A percentile compares a stretch with the other conserved stretches of the same genome.
Evolutionary conservation across 2,797 vertebrate species (phyloP).

Genomic region (Epinephelus coioides): DNA sequence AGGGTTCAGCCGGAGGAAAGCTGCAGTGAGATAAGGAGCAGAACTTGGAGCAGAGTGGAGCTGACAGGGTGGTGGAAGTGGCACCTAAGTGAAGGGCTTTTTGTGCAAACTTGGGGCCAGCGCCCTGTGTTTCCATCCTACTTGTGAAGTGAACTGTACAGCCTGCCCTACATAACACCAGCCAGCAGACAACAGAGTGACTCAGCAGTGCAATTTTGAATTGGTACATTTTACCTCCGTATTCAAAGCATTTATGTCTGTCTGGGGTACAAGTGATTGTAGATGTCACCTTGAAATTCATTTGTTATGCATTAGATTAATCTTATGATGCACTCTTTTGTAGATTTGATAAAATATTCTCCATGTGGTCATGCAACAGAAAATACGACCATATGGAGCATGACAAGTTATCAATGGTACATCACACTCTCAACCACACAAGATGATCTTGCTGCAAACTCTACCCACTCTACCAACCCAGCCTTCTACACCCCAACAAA

Average conservation of each 20-base stretch:
- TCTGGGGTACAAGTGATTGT: not conserved
- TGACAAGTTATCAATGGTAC: constrained; percentile 18
- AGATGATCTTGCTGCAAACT: not conserved
- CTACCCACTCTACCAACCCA: not conserved
- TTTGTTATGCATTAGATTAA: constrained; percentile 3
- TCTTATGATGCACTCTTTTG: not conserved
- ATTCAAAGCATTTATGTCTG: not conserved
- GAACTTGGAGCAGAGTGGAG: constrained; percentile 33
- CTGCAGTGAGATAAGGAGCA: constrained; percentile 40
- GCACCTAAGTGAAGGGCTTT: constrained; percentile 67
- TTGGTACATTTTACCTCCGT: not conserved
- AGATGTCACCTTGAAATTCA: not conserved
- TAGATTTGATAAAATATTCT: not conserved
- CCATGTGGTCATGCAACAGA: not conserved
- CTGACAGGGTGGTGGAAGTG: constrained; percentile 69
- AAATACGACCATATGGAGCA: not conserved
- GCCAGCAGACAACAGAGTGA: constrained; percentile 29
- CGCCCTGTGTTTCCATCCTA: constrained; percentile 80
- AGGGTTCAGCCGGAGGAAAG: constrained; percentile 28
- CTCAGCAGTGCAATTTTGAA: constrained; percentile 34
- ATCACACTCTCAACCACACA: not conserved
- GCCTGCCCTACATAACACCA: constrained; percentile 61
- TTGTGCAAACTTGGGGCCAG: constrained; percentile 66
- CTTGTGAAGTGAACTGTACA: constrained; percentile 79
- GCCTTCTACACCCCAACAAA: not conserved